A percentile compares a stretch with the other conserved stretches of the same genome.
Evolutionary conservation across 1,140 invertebrate species (phyloP).

Genomic region (Drosophila mojavensis): DNA sequence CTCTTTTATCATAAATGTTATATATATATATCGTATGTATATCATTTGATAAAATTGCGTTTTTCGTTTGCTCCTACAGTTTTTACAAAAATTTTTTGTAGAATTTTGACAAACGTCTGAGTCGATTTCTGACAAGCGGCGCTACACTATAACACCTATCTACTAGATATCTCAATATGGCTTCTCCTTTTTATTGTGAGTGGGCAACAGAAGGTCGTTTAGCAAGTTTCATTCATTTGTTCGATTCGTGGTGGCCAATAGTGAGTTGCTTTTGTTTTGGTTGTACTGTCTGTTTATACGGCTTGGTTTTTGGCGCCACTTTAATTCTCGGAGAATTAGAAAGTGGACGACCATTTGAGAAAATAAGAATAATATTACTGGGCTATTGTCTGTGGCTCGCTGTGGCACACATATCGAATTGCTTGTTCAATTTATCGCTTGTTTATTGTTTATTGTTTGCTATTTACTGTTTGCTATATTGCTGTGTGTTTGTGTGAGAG

Average conservation of each 20-base stretch:
- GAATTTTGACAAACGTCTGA: constrained; percentile 79
- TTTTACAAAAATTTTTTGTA: constrained; percentile 80
- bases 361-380: constrained; percentile 84
- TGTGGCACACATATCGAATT: constrained; percentile 54
- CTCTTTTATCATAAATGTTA: constrained; percentile 6
- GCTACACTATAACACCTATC: too few species aligned
- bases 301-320: constrained; percentile 49
- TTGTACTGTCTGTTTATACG: constrained; percentile 74
- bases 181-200: too few species aligned
- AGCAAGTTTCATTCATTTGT: constrained; percentile 33
- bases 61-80: constrained; percentile 84
- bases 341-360: constrained; percentile 55
- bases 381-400: constrained; percentile 75
- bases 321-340: constrained; percentile 76
- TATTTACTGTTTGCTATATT: constrained; percentile 34
- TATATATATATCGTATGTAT: constrained; percentile 25
- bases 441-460: constrained; percentile 57
- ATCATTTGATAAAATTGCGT: constrained; percentile 80
- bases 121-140: constrained; percentile 45
- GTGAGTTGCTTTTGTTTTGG: constrained; percentile 55
- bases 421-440: constrained; percentile 71
- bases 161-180: too few species aligned
- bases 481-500: constrained; percentile 54
- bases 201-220: constrained; percentile 5
- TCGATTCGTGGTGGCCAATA: constrained; percentile 68